Evolutionary conservation across 1,140 invertebrate species (phyloP).

Genomic region (Scaptomyza hsui): DNA sequence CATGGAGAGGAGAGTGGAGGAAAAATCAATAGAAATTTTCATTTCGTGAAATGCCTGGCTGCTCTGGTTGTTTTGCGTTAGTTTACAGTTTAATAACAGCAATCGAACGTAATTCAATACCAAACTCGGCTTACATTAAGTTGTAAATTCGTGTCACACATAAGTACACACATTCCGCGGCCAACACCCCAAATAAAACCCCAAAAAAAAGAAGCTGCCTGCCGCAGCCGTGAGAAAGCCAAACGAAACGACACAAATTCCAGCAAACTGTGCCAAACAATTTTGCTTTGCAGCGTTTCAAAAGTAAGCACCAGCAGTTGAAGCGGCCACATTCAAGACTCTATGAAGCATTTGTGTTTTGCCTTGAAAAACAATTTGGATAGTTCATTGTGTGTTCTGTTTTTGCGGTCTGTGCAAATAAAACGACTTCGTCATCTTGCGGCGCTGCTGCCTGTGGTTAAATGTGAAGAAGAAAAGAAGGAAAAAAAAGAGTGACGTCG

Average conservation of each 20-base stretch:
- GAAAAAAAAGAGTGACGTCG: slow-evolving; percentile 44
- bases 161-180: slow-evolving; percentile 59
- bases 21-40: slow-evolving; percentile 82
- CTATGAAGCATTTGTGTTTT: slow-evolving; percentile 1
- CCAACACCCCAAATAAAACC: slow-evolving; percentile 62
- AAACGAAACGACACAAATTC: slow-evolving; percentile 51
- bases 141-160: slow-evolving; percentile 17
- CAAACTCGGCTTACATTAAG: slow-evolving; percentile 62
- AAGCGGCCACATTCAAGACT: background rate
- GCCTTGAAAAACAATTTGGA: slow-evolving; percentile 41
- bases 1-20: slow-evolving; percentile 60
- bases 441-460: slow-evolving; percentile 26
- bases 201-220: slow-evolving; percentile 17
- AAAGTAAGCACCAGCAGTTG: slow-evolving; percentile 49
- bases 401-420: slow-evolving; percentile 48
- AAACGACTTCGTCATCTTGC: slow-evolving; percentile 78
- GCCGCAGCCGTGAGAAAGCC: slow-evolving; percentile 44
- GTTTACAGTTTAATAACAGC: slow-evolving; percentile 61
- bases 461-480: slow-evolving; percentile 50
- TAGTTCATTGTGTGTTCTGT: slow-evolving; percentile 42
- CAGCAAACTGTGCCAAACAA: slow-evolving; percentile 45
- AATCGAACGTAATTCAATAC: slow-evolving; percentile 46
- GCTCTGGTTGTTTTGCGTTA: slow-evolving; percentile 66
- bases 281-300: slow-evolving; percentile 28
- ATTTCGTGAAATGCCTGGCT: slow-evolving; percentile 62